Evolutionary conservation across 2,113 vertebrate genomes (phyloP), one percentile per base, ranked within the genome.

Genomic region (Tursiops truncatus): DNA sequence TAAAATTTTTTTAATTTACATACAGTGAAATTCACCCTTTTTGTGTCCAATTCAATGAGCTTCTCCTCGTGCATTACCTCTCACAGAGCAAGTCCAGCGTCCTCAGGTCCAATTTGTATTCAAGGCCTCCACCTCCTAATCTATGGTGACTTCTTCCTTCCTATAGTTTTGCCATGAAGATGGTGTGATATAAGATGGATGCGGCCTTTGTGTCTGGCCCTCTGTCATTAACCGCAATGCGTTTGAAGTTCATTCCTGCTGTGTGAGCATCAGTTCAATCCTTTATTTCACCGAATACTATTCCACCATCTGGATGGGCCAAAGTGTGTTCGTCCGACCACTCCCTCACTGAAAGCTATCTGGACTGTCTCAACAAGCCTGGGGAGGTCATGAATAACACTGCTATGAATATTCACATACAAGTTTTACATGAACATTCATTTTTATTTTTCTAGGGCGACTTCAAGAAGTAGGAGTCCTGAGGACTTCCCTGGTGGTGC

Each of bases 121-220:
- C 53, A 60, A 56, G 23, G 25, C 36, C 26, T 23, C 68, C 41
- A 41, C 36, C 56, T 47, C 73, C 3, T 25, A 80, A 2, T n/a
- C 23, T 2, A 4, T 1, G 1, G 36, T 25, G 13, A 5, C 41
- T n/a, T 21, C 50, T 63, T 12, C 12, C 1, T 41, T 8, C 41
- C 60, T 67, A 31, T 2, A 23, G 9, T 11, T 62, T 8, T 3
- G 4, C 14, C 77, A 4, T 5, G 3, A 1, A 5, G 14, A 0
- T 0, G 21, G 28, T 11, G 8, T 11, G 5, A 9, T 4, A 33
- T 0, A 10, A 8, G 6, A 41, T 0, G 6, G 10, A 15, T 0
- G 6, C 8, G 11, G 33, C 18, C 63, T 20, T 9, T 11, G 87
- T 14, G 53, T 8, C 76, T 26, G 14, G 33, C 53, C n/a, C n/a